A percentile compares a stretch with the other conserved stretches of the same genome.
These are phyloP conservation scores for Epinephelus awoara DNA, from an alignment of 2,797 vertebrate species.

Conservation along the genomic window DNA sequence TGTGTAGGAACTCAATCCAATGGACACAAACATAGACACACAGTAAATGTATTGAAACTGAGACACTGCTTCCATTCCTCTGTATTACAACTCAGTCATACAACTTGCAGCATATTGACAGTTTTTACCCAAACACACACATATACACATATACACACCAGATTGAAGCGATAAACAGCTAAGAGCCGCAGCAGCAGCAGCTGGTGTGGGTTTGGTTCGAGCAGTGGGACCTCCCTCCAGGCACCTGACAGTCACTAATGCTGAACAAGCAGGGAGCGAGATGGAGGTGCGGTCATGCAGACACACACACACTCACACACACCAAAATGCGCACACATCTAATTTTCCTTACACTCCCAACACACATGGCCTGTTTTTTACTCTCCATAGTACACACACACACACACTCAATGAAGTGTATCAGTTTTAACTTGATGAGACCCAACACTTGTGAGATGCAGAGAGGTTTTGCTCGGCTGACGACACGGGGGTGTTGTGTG, in stretches of 20 bases:
- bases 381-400: slow-evolving; percentile 4
- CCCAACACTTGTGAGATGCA: slow-evolving; percentile 41
- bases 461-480: slow-evolving; percentile 45
- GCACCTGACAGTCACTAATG: slow-evolving; percentile 69
- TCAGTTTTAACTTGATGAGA: slow-evolving; percentile 45
- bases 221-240: slow-evolving; percentile 66
- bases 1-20: background rate
- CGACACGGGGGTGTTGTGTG: slow-evolving; percentile 2
- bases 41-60: background rate
- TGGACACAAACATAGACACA: background rate
- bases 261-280: slow-evolving; percentile 69
- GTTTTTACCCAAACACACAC: slow-evolving; percentile 1
- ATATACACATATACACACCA: slow-evolving; percentile 7
- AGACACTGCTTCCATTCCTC: background rate
- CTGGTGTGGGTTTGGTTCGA: slow-evolving; percentile 65
- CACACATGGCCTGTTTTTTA: slow-evolving; percentile 21
- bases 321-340: background rate
- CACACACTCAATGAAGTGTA: background rate
- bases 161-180: slow-evolving; percentile 51
- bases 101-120: slow-evolving; percentile 10
- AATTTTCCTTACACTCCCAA: slow-evolving; percentile 15
- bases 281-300: slow-evolving; percentile 43
- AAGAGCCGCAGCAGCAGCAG: slow-evolving; percentile 54
- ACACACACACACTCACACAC: slow-evolving; percentile 14
- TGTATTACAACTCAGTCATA: slow-evolving; percentile 9